Percentiles rank a stretch among this genome's conserved stretches.
These are phyloP conservation scores for Rhopalosiphum nymphaeae DNA, from an alignment of 2,888 invertebrate genomes.

Conservation along the genomic window DNA sequence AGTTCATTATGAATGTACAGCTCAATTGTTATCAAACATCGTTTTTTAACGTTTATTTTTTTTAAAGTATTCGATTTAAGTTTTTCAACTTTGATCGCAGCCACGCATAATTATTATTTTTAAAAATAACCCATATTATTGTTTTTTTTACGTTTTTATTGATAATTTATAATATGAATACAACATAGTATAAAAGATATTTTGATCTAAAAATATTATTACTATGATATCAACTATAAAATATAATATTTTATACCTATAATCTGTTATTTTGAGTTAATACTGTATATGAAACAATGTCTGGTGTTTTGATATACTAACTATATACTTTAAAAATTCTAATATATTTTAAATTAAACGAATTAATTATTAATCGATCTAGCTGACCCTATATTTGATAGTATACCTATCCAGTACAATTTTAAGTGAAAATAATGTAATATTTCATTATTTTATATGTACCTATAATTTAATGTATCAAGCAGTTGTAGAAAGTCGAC, in stretches of 20 bases:
- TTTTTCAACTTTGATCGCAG: not conserved
- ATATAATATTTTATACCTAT: not conserved
- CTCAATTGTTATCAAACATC: not conserved
- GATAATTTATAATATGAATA: not conserved
- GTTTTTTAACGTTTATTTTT: not conserved
- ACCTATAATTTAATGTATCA: not conserved
- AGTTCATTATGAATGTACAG: not conserved
- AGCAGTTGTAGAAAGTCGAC: not conserved
- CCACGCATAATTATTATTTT: not conserved
- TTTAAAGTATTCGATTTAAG: not conserved
- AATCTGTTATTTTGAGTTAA: not conserved
- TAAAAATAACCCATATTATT: not conserved
- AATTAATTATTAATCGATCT: conserved; percentile 1
- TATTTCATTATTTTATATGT: not conserved
- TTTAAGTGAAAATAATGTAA: not conserved
- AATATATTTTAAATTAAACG: not conserved
- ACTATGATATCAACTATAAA: not conserved
- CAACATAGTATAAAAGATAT: not conserved
- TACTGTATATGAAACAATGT: not conserved
- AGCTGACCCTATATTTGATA: not conserved
- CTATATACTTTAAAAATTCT: not conserved
- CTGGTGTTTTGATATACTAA: not conserved
- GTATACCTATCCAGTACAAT: not conserved
- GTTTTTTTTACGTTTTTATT: not conserved
- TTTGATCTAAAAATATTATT: not conserved